Evolutionary conservation across 2,888 invertebrate genomes (phyloP), one percentile per base, ranked within the genome.

Genomic region (Andrena praecox): DNA sequence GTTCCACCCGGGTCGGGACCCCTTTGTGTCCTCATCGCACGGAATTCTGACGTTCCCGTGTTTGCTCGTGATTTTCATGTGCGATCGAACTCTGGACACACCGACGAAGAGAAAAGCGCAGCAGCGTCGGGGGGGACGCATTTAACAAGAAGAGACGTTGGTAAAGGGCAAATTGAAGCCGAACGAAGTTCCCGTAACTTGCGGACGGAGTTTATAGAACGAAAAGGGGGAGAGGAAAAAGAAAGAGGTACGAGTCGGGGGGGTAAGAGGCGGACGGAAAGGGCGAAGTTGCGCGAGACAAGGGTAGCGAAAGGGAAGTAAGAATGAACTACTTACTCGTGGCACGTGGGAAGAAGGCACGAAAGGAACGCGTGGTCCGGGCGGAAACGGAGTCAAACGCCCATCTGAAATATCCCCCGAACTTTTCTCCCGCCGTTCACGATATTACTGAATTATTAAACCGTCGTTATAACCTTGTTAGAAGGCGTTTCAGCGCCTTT

Each of bases 111-210:
- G 10, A 12, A 24, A 12, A 24, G 35, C 31, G 5, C 74, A 74
- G 77, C 50, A 77, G 71, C 75, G 82, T 62, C 74, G 72, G 77
- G 72, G 85, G 85, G 77, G 88, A 77, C 77, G 82, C 88, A 86
- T 90, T 92, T 90, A 90, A 89, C 88, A 88, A 88, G 89, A 90
- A 91, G 92, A 91, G 91, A 91, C 87, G 91, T 91, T 91, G 89
- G 91, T 86, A 84, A 88, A 71, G 88, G 91, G 91, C 90, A 91
- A 92, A 92, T 92, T 91, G 91, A 91, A 91, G 91, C 88, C 87
- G 90, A 87, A 90, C 89, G 84, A 91, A 92, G 91, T 92, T 92
- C 91, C 90, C 89, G 89, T 90, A 92, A 92, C 91, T 92, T 90
- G 89, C 89, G 86, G 89, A 89, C 88, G 79, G 86, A 91, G 91